Conservation (phyloP, 2,888 invertebrate genomes). For the Corythucha ciliata region DNA sequence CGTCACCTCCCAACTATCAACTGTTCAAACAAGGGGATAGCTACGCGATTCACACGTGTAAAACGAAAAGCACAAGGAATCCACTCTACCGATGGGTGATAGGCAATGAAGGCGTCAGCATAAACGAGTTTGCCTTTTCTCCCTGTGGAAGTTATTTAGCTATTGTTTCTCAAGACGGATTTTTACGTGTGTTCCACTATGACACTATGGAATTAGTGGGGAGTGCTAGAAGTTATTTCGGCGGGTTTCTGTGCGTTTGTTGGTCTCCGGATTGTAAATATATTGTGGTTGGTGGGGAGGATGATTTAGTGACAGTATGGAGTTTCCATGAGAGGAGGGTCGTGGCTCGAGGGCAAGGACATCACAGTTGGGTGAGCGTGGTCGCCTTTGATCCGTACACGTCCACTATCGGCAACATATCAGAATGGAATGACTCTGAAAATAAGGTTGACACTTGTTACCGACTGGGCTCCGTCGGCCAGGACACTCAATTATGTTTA, state of each 20-base stretch:
- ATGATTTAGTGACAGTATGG: conserved; percentile 97
- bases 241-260: conserved; percentile 91
- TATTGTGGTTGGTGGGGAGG: conserved; percentile 95
- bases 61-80: conserved; percentile 91
- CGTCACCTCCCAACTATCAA: conserved; percentile 87
- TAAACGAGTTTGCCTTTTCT: conserved; percentile 96
- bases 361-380: conserved; percentile 95
- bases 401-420: conserved; percentile 45
- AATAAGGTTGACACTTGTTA: conserved; percentile 51
- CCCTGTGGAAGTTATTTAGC: conserved; percentile 89
- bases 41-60: conserved; percentile 88
- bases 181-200: conserved; percentile 91
- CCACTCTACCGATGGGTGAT: conserved; percentile 88
- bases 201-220: conserved; percentile 94
- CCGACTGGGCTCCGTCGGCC: conserved; percentile 87
- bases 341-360: conserved; percentile 95
- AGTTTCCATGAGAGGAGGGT: conserved; percentile 84
- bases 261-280: conserved; percentile 97
- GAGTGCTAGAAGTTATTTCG: conserved; percentile 91
- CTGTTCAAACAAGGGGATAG: conserved; percentile 90
- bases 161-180: conserved; percentile 89
- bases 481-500: conserved; percentile 93
- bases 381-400: conserved; percentile 89
- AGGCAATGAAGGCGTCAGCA: conserved; percentile 67
- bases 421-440: conserved; percentile 27